Conservation (phyloP, 2,797 vertebrate species). For the Austrolebias charrua region DNA sequence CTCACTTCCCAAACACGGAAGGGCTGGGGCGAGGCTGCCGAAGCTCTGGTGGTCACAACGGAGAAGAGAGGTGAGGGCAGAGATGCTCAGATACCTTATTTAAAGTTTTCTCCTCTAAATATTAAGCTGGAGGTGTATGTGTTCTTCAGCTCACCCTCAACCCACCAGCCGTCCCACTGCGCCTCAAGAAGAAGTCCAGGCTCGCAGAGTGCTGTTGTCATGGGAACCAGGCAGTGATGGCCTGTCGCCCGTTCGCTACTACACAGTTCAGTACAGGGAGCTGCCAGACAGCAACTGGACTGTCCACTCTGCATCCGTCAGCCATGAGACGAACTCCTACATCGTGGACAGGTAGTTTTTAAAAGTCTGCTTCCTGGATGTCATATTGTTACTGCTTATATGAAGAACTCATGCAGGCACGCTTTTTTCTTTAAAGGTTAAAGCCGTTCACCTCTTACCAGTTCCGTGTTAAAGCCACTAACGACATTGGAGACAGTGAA, state of each 20-base stretch:
- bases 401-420: neutral
- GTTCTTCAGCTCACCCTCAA: constrained; percentile 86
- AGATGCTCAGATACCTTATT: constrained; percentile 10
- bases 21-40: constrained; percentile 93
- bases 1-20: constrained; percentile 95
- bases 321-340: constrained; percentile 87
- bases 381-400: neutral
- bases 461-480: constrained; percentile 94
- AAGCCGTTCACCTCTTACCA: constrained; percentile 98
- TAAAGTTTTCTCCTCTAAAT: constrained; percentile 20
- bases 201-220: constrained; percentile 88
- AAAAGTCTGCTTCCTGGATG: constrained; percentile 39
- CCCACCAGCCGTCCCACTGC: constrained; percentile 90
- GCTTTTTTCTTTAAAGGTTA: constrained; percentile 75
- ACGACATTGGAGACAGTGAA: constrained; percentile 97
- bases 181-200: constrained; percentile 91
- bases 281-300: constrained; percentile 89
- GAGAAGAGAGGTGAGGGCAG: constrained; percentile 89
- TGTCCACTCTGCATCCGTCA: constrained; percentile 85
- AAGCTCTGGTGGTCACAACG: constrained; percentile 94
- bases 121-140: constrained; percentile 18
- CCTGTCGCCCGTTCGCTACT: constrained; percentile 94
- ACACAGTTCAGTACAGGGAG: constrained; percentile 91
- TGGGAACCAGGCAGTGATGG: constrained; percentile 98
- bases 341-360: constrained; percentile 88